phyloP scores from a whole-genome alignment of 1,140 invertebrate genomes.

The Andrena cerasifolii region DNA sequence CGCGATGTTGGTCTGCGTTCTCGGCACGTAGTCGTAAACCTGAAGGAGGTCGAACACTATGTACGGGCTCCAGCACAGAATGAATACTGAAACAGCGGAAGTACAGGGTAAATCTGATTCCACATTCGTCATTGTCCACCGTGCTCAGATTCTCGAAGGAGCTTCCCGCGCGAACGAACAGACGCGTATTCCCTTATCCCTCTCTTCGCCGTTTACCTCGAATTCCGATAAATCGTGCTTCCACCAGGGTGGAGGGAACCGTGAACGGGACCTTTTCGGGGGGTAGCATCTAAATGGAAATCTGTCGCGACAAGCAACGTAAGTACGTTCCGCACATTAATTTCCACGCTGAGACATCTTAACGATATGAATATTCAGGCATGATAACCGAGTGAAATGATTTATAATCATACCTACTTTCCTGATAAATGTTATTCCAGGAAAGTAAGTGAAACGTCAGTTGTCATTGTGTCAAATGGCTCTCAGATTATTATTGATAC shows the following conservation, averaged over 20 bases:
- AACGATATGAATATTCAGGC: not conserved
- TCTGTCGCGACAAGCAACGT: too few relatives aligned
- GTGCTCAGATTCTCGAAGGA: not conserved
- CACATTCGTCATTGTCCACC: not conserved
- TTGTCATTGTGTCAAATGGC: too few relatives aligned
- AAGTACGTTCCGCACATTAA: too few relatives aligned
- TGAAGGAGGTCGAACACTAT: constrained; percentile 96
- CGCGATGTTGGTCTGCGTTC: constrained; percentile 90
- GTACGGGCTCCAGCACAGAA: constrained; percentile 97
- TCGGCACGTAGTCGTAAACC: constrained; percentile 93
- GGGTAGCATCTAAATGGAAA: not conserved
- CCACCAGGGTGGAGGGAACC: not conserved
- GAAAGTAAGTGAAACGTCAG: too few relatives aligned
- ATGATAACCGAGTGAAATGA: not conserved
- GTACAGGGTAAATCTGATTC: not conserved
- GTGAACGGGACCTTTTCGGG: not conserved
- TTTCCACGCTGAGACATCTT: not conserved
- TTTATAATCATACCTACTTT: too few relatives aligned
- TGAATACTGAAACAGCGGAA: constrained; percentile 89
- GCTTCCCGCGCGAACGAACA: not conserved
- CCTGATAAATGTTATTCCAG: too few relatives aligned
- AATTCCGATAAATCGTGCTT: not conserved
- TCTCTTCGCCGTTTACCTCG: not conserved
- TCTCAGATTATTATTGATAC: too few relatives aligned
- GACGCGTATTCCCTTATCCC: too few relatives aligned